phyloP scores from a whole-genome alignment of 2,888 invertebrate genomes.

The Pycnomerus fuliginosus region DNA sequence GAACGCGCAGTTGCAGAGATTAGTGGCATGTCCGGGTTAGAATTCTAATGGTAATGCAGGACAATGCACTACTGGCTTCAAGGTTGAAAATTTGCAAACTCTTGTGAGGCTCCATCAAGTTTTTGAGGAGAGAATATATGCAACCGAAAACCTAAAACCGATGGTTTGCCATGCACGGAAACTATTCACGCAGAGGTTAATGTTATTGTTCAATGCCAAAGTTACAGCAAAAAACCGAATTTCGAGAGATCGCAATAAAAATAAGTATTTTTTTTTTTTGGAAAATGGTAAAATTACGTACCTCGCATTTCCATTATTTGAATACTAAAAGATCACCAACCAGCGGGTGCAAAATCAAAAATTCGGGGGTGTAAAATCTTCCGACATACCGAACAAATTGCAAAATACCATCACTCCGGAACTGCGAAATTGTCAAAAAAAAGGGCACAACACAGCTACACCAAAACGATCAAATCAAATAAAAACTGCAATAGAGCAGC shows the following conservation, averaged over 20 bases:
- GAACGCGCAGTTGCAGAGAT: slow-evolving; percentile 4
- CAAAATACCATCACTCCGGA: no score
- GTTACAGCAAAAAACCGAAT: slow-evolving; percentile 21
- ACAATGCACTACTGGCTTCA: slow-evolving; percentile 29
- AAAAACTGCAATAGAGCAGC: slow-evolving; percentile 41
- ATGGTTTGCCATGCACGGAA: slow-evolving; percentile 21
- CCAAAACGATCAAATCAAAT: no score
- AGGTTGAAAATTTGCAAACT: slow-evolving; percentile 28
- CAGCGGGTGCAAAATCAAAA: no score
- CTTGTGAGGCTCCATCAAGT: slow-evolving; percentile 7
- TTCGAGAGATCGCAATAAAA: background rate
- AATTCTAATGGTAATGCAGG: slow-evolving; percentile 28
- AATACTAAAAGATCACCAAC: slow-evolving; percentile 18
- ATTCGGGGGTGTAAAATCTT: no score
- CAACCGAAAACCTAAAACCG: slow-evolving; percentile 1
- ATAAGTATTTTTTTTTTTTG: slow-evolving; percentile 1
- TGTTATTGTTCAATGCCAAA: slow-evolving; percentile 39
- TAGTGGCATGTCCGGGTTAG: slow-evolving; percentile 20
- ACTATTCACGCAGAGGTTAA: slow-evolving; percentile 33
- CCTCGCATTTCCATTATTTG: slow-evolving; percentile 51
- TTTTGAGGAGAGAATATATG: slow-evolving; percentile 1
- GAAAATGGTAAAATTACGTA: slow-evolving; percentile 33
- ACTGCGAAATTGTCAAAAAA: no score
- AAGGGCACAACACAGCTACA: no score
- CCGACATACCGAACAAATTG: no score